A percentile compares a stretch with the other conserved stretches of the same genome.
Evolutionary conservation across 2,888 invertebrate genomes (phyloP).

Genomic region (Aspidapion aeneum): DNA sequence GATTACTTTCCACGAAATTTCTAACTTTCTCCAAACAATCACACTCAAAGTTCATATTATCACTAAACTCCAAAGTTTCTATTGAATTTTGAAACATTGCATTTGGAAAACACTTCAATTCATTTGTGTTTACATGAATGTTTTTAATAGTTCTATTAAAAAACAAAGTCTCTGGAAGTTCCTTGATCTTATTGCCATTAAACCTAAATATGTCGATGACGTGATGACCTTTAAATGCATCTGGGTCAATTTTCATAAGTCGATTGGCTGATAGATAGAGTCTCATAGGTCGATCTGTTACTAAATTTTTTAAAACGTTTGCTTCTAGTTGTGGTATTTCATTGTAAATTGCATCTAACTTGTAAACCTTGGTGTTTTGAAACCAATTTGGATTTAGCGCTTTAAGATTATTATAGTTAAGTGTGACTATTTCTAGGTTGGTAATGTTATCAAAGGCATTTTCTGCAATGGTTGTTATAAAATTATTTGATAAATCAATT

Average conservation of each 20-base stretch:
- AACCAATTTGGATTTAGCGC: constrained; percentile 37
- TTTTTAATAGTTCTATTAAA: constrained; percentile 31
- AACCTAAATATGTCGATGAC: constrained; percentile 33
- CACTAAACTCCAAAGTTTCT: constrained; percentile 33
- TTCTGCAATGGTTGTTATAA: constrained; percentile 32
- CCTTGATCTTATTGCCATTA: constrained; percentile 34
- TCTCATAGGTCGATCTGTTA: constrained; percentile 31
- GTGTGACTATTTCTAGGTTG: constrained; percentile 35
- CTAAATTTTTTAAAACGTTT: constrained; percentile 35
- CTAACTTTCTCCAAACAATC: constrained; percentile 37
- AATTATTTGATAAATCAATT: constrained; percentile 37
- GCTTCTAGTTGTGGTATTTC: constrained; percentile 32
- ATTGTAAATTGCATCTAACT: constrained; percentile 36
- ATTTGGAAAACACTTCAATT: constrained; percentile 36
- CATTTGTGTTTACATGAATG: constrained; percentile 36
- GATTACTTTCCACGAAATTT: constrained; percentile 32
- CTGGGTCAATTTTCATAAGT: constrained; percentile 33
- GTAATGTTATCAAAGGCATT: constrained; percentile 38
- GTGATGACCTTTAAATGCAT: constrained; percentile 29
- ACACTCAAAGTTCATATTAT: constrained; percentile 36
- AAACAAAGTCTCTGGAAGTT: constrained; percentile 32
- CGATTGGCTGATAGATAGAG: constrained; percentile 36
- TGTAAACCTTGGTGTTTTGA: constrained; percentile 35
- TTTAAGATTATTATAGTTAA: constrained; percentile 36
- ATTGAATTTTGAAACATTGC: constrained; percentile 26